Evolutionary conservation across 2,113 vertebrate species (phyloP), one percentile per base, ranked within the genome.

Genomic region (Numenius arquata): DNA sequence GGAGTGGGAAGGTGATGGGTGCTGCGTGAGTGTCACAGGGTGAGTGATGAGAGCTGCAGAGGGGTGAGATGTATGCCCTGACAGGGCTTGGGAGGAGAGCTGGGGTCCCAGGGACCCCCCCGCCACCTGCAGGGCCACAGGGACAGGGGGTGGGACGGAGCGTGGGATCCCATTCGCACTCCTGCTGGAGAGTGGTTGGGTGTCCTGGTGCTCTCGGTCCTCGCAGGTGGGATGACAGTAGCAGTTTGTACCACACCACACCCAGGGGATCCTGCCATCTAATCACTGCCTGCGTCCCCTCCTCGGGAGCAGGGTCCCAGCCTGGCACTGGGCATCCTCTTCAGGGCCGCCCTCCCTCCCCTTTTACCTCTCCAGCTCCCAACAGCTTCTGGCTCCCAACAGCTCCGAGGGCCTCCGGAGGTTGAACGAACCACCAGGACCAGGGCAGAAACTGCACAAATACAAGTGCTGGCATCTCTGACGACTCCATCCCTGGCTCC

Each of bases 391-490:
- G n/a, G 15, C 53, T 83, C 50, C 75, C 0, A 0, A 34, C 56
- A 53, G 4, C 2, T 80, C 55, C 26, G 5, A 76, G 47, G 8
- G 17, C 8, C 34, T 66, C 41, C 0, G 0, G 59, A 21, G 9
- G 30, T 6, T 22, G 67, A 32, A 32, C 0, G 10, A 53, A 45
- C 40, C 62, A 1, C 2, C 0, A 1, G 66, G 8, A 30, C 2
- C 0, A 0, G 63, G 12, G 34, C 58, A 76, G 68, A 12, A 5
- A 15, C 61, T 0, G 0, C 52, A 3, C 75, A 23, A 5, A 16
- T 0, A 11, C 10, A 29, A 9, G 18, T n/a, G 13, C 40, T 0
- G 0, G 25, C 45, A 30, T 7, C 48, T 52, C 48, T 38, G 47
- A 6, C 0, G 1, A 8, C 43, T 79, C 9, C 2, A 25, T 40